Evolutionary conservation across 2,797 vertebrate genomes (phyloP).

Genomic region (Aphelocoma californica): DNA sequence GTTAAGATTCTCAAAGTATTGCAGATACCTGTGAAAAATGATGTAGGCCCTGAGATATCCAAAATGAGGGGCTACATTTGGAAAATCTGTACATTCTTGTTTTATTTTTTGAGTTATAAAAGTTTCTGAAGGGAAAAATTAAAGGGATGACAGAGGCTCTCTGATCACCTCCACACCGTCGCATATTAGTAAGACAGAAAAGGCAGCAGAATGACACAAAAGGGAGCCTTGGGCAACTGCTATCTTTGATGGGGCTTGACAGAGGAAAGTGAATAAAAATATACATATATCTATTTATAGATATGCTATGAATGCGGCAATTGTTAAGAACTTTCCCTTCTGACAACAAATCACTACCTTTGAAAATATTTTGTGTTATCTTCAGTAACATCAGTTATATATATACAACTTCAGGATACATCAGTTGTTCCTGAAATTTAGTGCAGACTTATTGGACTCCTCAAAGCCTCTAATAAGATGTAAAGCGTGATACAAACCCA

Average conservation of each 20-base stretch:
- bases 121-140: not conserved
- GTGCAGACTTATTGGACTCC: not conserved
- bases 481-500: not conserved
- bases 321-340: not conserved
- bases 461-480: not conserved
- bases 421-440: not conserved
- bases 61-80: not conserved
- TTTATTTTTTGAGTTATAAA: not conserved
- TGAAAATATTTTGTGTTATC: not conserved
- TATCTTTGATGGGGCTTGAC: not conserved
- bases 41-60: not conserved
- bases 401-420: not conserved
- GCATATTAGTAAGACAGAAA: not conserved
- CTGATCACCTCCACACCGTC: not conserved
- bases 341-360: not conserved
- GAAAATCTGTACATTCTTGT: not conserved
- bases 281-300: not conserved
- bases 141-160: not conserved
- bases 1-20: not conserved
- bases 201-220: not conserved
- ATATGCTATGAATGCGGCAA: not conserved
- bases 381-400: not conserved
- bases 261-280: not conserved
- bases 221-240: not conserved
- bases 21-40: not conserved